Base-by-base conservation (phyloP, 2,888 invertebrate species). In the Cantharis rustica region DNA sequence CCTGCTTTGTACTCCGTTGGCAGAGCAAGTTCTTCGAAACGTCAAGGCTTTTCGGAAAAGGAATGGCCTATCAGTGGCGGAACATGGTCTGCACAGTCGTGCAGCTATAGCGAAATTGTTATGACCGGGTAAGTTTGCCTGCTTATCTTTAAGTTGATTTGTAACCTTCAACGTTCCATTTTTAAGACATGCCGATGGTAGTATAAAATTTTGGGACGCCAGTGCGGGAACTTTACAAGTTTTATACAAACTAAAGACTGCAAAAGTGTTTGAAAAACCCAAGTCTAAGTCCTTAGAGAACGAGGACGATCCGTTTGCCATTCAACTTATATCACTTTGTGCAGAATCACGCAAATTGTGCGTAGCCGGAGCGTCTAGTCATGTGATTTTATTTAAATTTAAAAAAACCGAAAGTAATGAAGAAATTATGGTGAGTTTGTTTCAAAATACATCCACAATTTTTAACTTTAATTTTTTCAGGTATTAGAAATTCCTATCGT, bases 121-220 rank as follows among this genome's bases (percentile, higher is more conserved):
- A 93, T 99, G 83, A 99, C 99, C n/a, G 99, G 98, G 96, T 96
- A 88, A 88, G 88, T 26, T 47, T 15, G 10, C 20, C 20, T 20
- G 7, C 7, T 26, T 26, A 1, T 26, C 10, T 2, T 3, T 96
- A 88, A 88, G 88, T 16, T 47, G 17, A 13, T 11, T 31, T 31
- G 7, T 9, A n/a, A 47, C n/a, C n/a, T 2, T n/a, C 11, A 2
- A 27, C 10, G 11, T 47, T 47, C 2, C n/a, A 47, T 47, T 10
- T 66, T 66, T n/a, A 89, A 96, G 97, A 71, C 98, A 99, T 89
- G 96, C 98, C 81, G 99, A 99, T 89, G 99, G 99, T 72, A 98
- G 98, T 86, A 92, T 99, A 75, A 98, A 98, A 89, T 99, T 99
- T 89, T 99, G 99, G 99, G 99, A 99, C 89, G 97, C 98, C 68